Evolutionary conservation across 2,113 vertebrate species (phyloP), one percentile per base, ranked within the genome.

Genomic region (Falco punctatus): DNA sequence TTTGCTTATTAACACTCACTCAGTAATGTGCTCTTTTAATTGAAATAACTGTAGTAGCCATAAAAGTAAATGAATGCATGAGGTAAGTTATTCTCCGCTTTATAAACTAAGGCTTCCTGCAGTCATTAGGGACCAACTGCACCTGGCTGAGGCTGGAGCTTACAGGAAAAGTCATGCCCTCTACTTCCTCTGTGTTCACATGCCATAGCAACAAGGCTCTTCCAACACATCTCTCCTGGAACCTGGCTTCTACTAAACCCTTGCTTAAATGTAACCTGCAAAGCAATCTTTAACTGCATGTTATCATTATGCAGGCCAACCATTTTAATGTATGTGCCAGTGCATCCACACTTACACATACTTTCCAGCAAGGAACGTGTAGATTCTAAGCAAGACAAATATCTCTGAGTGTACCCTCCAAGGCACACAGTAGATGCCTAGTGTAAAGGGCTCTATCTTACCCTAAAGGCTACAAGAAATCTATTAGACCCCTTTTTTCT

Each of bases 31-130:
- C 42, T 42, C 42, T 46, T 93, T 23, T 89, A 97, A 96, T 42
- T 88, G 81, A 86, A 97, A 97, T 79, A 87, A 90, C 93, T 89
- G 12, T 27, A 91, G 62, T 35, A 59, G 74, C 86, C 94, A 92
- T 97, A 96, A 97, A 97, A 92, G 44, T 84, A 95, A 97, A 94
- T 93, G 82, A 95, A 92, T 87, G 48, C 42, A 57, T 17, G 52
- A 93, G 21, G 11, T 4, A 92, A 93, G 66, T 90, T 96, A 81
- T 81, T 72, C 54, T 88, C 49, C 20, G 49, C 79, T 86, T 87
- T 40, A 86, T 44, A 72, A 93, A 69, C 35, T 22, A 75, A 80
- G 52, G 32, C 58, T 87, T 92, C 72, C 67, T 40, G 79, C 27
- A 89, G 42, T 70, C 92, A 96, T 81, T 88, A 83, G 35, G 21